These are phyloP conservation scores for Sinopyrophorus schimmeli DNA, from an alignment of 2,888 invertebrate genomes.

Conservation along the genomic window DNA sequence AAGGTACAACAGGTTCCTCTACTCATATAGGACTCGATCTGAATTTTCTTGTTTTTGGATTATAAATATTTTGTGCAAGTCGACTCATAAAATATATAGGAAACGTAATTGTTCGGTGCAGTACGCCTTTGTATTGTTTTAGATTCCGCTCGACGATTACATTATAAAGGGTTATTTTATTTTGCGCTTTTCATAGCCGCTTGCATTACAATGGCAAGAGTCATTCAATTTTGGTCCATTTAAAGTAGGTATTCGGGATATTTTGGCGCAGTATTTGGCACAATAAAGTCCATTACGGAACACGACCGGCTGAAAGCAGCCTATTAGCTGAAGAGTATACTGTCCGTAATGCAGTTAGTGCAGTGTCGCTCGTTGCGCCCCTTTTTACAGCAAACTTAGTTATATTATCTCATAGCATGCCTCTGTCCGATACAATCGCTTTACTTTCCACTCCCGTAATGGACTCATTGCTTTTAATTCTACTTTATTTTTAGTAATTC, in stretches of 20 bases:
- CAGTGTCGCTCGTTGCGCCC: slow-evolving; percentile 43
- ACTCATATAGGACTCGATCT: no score
- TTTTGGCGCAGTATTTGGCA: slow-evolving; percentile 41
- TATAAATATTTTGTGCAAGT: slow-evolving; percentile 1
- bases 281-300: slow-evolving; percentile 54
- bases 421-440: slow-evolving; percentile 34
- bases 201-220: slow-evolving; percentile 23
- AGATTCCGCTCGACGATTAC: slow-evolving; percentile 8
- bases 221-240: slow-evolving; percentile 30
- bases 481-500: slow-evolving; percentile 43
- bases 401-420: slow-evolving; percentile 45
- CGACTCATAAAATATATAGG: slow-evolving; percentile 9
- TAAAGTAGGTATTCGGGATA: slow-evolving; percentile 31
- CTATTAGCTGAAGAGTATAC: slow-evolving; percentile 55
- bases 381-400: slow-evolving; percentile 53
- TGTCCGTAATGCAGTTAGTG: slow-evolving; percentile 52
- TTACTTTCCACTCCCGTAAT: slow-evolving; percentile 34
- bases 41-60: slow-evolving; percentile 3
- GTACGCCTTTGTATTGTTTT: slow-evolving; percentile 17
- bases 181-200: slow-evolving; percentile 21
- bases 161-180: slow-evolving; percentile 25
- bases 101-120: slow-evolving; percentile 5
- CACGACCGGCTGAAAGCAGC: slow-evolving; percentile 51
- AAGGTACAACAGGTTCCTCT: no score
- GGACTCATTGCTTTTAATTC: slow-evolving; percentile 41